Evolutionary conservation across 2,888 invertebrate genomes (phyloP), one percentile per base, ranked within the genome.

Genomic region (Drosophila cracens): DNA sequence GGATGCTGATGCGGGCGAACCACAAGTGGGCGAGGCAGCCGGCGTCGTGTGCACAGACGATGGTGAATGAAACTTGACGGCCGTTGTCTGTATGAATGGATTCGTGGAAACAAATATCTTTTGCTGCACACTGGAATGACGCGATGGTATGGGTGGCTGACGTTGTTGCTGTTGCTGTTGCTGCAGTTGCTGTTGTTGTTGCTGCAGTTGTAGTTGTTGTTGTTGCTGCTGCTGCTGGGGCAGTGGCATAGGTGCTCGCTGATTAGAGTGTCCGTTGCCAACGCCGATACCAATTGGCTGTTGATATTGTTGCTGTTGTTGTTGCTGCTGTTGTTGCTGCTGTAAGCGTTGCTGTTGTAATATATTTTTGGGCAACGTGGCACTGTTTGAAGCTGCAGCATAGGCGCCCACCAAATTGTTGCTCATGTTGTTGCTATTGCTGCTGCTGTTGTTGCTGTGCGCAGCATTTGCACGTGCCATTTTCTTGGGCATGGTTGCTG

Each of bases 21-120:
- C 91, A 67, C 92, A 91, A 70, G 90, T 90, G 73, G 92, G 90
- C 65, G 92, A 86, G 60, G 83, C 89, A 67, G 88, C 84, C 34
- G 87, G 87, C 38, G 82, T 80, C 33, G 81, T 71, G 66, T 74
- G 74, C 48, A 91, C 83, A 31, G 90, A 86, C 33, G 81, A 78
- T 58, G 89, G 87, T 63, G 92, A 90, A 70, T 91, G 90, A 73
- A 91, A 92, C 70, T 93, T 92, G 66, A 93, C 90, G 27, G 93
- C 91, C 18, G 93, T 93, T 34, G 93, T 92, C 72, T 93, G 93
- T 80, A 93, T 92, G 72, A 93, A 93, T 63, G 93, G 93, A 91
- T 93, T 93, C 71, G 93, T 93, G n/a, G 93, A 92, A 59, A 93
- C 93, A 82, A 93, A 92, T 76, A 93, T 93, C 85, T 93, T 93